Percentiles rank a stretch among this genome's conserved stretches.
Conservation (phyloP, 2,797 vertebrate genomes). For the Mus minutoides region DNA sequence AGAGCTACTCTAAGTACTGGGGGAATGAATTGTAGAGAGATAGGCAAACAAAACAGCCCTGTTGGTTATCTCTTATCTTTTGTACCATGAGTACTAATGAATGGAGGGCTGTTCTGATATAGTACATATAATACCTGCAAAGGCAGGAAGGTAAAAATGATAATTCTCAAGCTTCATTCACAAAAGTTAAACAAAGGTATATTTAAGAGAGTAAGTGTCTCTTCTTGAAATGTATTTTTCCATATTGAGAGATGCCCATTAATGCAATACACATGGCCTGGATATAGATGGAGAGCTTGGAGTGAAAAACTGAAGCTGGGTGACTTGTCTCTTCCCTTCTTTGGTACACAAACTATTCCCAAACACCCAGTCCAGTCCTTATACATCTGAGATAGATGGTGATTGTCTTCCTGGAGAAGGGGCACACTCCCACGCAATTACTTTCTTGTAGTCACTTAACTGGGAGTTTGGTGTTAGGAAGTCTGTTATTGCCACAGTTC, state of each 20-base stretch:
- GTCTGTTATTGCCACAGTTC: not conserved
- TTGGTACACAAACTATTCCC: not conserved
- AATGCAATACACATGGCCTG: not conserved
- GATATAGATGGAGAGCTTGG: not conserved
- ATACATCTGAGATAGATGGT: not conserved
- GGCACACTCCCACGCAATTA: not conserved
- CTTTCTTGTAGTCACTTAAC: not conserved
- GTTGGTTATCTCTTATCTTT: not conserved
- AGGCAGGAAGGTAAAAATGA: not conserved
- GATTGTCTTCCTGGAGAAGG: not conserved
- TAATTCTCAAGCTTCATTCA: not conserved
- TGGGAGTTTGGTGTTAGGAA: not conserved
- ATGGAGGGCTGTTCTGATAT: slow-evolving; percentile 1
- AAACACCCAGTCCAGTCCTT: not conserved
- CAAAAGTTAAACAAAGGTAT: not conserved
- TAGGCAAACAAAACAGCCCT: not conserved
- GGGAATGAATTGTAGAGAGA: not conserved
- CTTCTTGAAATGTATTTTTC: not conserved
- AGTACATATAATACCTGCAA: not conserved
- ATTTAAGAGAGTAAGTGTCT: not conserved
- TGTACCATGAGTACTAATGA: not conserved
- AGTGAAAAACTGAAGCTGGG: not conserved
- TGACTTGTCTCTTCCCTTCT: not conserved
- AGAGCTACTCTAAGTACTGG: not conserved
- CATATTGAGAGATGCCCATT: not conserved